A percentile compares a stretch with the other conserved stretches of the same genome.
Evolutionary conservation across 2,797 vertebrate species (phyloP).

Genomic region (Hyperoplus immaculatus): DNA sequence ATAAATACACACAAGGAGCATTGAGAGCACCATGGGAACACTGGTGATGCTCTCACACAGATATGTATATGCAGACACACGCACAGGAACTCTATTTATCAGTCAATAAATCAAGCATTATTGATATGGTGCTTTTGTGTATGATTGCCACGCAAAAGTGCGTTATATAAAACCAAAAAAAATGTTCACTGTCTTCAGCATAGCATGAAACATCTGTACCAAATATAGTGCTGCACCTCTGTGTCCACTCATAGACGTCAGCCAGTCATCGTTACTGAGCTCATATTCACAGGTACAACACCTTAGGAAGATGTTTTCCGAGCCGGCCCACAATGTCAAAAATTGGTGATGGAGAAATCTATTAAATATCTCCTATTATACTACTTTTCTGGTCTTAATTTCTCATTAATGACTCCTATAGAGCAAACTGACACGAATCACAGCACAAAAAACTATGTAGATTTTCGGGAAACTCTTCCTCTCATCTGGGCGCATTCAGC

Average conservation of each 20-base stretch:
- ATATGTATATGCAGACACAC: not conserved
- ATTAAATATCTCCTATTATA: too few relatives aligned
- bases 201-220: slow-evolving; percentile 14
- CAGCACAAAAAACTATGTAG: too few relatives aligned
- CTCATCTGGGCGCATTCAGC: too few relatives aligned
- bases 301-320: slow-evolving; percentile 19
- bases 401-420: too few relatives aligned
- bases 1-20: slow-evolving; percentile 50
- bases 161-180: not conserved
- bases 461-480: too few relatives aligned
- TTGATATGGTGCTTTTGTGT: not conserved
- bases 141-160: not conserved
- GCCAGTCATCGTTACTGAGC: slow-evolving; percentile 20
- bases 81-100: slow-evolving; percentile 10
- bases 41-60: slow-evolving; percentile 13
- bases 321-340: slow-evolving; percentile 12
- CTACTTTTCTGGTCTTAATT: too few relatives aligned
- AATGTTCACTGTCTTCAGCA: not conserved
- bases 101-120: slow-evolving; percentile 5
- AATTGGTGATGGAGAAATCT: not conserved
- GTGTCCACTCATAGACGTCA: slow-evolving; percentile 29
- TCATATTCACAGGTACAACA: slow-evolving; percentile 38
- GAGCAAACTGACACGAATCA: too few relatives aligned
- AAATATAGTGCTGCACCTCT: slow-evolving; percentile 25
- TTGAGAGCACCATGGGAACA: slow-evolving; percentile 23